Percentiles rank a stretch among this genome's conserved stretches.
phyloP scores from a whole-genome alignment of 2,797 vertebrate genomes.

The Hybognathus amarus region DNA sequence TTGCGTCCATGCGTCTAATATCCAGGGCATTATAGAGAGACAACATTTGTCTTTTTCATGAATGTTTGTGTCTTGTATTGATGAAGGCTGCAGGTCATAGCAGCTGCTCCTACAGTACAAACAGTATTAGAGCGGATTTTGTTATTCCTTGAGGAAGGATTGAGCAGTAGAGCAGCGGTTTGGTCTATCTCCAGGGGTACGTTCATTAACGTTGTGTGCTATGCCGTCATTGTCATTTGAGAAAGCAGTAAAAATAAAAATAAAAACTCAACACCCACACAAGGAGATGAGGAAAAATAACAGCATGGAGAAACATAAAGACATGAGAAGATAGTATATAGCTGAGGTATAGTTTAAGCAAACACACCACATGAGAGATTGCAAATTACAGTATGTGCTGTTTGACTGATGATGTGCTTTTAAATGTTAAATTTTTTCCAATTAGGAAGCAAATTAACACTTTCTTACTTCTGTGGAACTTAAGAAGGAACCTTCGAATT shows the following conservation, averaged over 20 bases:
- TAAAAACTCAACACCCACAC: constrained; percentile 1
- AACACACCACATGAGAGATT: constrained; percentile 14
- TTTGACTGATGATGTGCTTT: not conserved
- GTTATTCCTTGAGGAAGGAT: constrained; percentile 50
- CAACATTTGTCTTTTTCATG: constrained; percentile 18
- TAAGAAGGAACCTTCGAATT: not conserved
- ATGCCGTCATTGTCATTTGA: not conserved
- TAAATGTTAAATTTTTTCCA: not conserved
- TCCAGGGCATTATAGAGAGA: not conserved
- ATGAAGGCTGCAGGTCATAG: constrained; percentile 39
- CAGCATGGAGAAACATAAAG: not conserved
- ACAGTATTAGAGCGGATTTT: constrained; percentile 34
- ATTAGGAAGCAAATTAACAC: not conserved
- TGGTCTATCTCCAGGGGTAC: constrained; percentile 43
- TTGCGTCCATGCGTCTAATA: not conserved
- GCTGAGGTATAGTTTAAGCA: constrained; percentile 11
- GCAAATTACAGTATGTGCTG: not conserved
- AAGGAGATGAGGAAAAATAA: not conserved
- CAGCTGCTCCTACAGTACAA: constrained; percentile 35
- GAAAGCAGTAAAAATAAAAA: constrained; percentile 20
- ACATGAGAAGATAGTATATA: not conserved
- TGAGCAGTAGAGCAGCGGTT: constrained; percentile 38
- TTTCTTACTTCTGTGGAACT: not conserved
- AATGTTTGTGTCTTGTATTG: constrained; percentile 24
- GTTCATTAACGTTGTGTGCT: constrained; percentile 35